Conservation (phyloP, 2,888 invertebrate genomes). For the Hypercompe scribonia region DNA sequence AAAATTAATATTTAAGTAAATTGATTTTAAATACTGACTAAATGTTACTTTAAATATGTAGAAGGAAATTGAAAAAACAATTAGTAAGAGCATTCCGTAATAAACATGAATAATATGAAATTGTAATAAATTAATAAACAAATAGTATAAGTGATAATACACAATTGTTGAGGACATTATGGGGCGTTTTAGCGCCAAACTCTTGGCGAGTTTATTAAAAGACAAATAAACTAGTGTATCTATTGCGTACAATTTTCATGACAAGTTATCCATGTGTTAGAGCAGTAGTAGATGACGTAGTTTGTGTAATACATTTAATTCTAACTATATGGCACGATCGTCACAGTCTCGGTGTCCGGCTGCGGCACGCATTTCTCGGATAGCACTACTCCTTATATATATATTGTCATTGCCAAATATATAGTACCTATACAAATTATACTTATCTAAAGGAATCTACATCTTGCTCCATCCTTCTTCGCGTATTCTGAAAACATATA, state of each 20-base stretch:
- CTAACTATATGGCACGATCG: constrained; percentile 50
- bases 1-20: constrained; percentile 53
- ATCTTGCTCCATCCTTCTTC: constrained; percentile 64
- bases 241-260: constrained; percentile 53
- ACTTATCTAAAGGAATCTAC: constrained; percentile 50
- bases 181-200: constrained; percentile 35
- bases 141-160: constrained; percentile 30
- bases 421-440: constrained; percentile 54
- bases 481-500: constrained; percentile 72
- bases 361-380: constrained; percentile 33
- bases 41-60: constrained; percentile 54
- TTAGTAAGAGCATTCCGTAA: constrained; percentile 51
- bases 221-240: constrained; percentile 57
- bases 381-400: constrained; percentile 34
- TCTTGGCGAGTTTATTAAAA: constrained; percentile 48
- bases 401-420: constrained; percentile 65
- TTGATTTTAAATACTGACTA: constrained; percentile 55
- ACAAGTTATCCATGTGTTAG: constrained; percentile 59
- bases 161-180: constrained; percentile 37
- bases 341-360: constrained; percentile 46
- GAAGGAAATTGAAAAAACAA: constrained; percentile 55
- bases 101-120: constrained; percentile 27
- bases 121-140: constrained; percentile 38
- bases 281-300: constrained; percentile 60
- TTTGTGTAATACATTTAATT: constrained; percentile 55